These are phyloP conservation scores for Spilosoma lubricipeda DNA, from an alignment of 2,888 invertebrate genomes.

Conservation along the genomic window DNA sequence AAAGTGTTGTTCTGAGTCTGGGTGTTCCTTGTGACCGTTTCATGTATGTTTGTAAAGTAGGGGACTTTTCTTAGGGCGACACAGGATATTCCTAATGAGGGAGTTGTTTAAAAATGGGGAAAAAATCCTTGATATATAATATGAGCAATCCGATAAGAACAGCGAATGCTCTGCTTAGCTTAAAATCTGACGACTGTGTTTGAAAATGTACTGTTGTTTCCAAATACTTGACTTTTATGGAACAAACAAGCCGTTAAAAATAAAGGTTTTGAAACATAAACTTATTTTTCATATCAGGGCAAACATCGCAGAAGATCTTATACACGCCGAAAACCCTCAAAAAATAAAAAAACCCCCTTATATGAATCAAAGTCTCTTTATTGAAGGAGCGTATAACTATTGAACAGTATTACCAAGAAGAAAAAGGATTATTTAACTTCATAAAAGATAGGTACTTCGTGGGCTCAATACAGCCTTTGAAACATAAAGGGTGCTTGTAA, in stretches of 20 bases:
- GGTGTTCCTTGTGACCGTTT: too few species aligned
- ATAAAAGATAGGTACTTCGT: conserved; percentile 39
- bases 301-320: not conserved
- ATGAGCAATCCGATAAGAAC: not conserved
- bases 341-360: not conserved
- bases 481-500: conserved; percentile 49
- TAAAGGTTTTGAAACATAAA: not conserved
- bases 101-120: too few species aligned
- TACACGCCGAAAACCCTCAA: not conserved
- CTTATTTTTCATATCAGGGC: not conserved
- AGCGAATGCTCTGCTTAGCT: not conserved
- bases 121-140: too few species aligned
- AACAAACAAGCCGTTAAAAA: not conserved
- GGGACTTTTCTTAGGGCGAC: too few species aligned
- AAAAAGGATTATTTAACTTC: conserved; percentile 29
- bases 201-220: not conserved
- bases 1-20: too few species aligned
- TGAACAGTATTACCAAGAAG: conserved; percentile 34
- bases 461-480: conserved; percentile 49
- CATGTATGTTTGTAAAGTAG: too few species aligned
- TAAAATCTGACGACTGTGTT: not conserved
- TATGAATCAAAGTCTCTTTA: conserved; percentile 36
- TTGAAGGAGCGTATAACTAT: conserved; percentile 34
- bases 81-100: too few species aligned
- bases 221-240: not conserved